A percentile compares a stretch with the other conserved stretches of the same genome.
Evolutionary conservation across 2,113 vertebrate genomes (phyloP).

Genomic region (Catharus fuscescens): DNA sequence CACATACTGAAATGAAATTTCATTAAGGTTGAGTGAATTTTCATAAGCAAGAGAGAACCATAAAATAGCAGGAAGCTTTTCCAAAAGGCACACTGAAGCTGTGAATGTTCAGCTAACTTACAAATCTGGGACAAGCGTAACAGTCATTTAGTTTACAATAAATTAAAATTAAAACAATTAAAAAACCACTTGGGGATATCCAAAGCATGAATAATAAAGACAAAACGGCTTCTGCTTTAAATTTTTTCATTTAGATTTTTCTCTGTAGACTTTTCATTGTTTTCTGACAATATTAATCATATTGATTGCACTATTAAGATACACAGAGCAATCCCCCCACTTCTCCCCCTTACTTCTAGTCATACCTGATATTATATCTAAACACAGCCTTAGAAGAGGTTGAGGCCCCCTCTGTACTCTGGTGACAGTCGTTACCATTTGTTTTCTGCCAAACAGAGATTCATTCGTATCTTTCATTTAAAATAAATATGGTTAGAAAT

Average conservation of each 20-base stretch:
- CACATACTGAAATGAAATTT: neutral
- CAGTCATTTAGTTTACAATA: neutral
- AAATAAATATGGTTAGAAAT: neutral
- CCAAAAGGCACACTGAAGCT: neutral
- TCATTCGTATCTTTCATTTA: neutral
- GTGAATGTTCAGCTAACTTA: neutral
- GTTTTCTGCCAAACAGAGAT: neutral
- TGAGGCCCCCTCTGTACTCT: neutral
- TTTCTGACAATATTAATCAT: neutral
- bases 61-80: conserved; percentile 2
- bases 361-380: neutral
- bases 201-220: neutral
- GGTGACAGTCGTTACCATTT: neutral
- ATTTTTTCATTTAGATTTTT: neutral
- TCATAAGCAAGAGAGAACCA: neutral
- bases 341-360: neutral
- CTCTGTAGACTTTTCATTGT: neutral
- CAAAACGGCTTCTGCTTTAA: neutral
- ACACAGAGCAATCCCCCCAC: neutral
- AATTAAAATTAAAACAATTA: neutral
- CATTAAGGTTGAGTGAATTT: neutral
- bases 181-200: neutral
- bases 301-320: neutral
- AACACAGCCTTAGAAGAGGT: neutral
- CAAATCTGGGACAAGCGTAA: neutral